These are phyloP conservation scores for Nemoura dubitans DNA, from an alignment of 2,888 invertebrate genomes.

Conservation along the genomic window DNA sequence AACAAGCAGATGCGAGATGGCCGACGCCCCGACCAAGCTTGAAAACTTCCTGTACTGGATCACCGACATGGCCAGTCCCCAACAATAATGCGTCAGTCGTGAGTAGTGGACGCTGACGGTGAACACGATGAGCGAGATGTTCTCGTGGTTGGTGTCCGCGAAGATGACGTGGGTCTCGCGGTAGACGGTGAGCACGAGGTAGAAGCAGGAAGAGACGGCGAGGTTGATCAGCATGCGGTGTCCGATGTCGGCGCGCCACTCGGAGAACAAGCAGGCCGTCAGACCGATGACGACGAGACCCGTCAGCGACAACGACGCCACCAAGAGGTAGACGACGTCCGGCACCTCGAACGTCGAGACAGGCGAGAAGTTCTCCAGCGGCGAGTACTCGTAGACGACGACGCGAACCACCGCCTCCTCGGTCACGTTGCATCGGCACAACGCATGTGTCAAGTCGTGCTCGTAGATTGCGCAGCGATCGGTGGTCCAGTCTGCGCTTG, in stretches of 20 bases:
- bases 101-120: background rate
- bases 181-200: background rate
- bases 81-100: background rate
- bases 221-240: background rate
- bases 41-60: background rate
- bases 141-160: background rate
- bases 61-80: background rate
- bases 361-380: background rate
- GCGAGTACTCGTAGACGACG: background rate
- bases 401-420: background rate
- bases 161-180: background rate
- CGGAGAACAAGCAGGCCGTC: background rate
- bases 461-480: background rate
- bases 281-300: background rate
- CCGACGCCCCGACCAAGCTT: background rate
- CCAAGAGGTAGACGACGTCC: background rate
- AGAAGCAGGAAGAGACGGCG: background rate
- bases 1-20: background rate
- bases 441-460: background rate
- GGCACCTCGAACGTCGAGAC: background rate
- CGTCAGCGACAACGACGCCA: background rate
- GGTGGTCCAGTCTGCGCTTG: background rate
- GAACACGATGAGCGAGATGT: background rate
- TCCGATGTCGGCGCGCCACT: background rate
- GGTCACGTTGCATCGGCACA: conserved; percentile 12